Conservation (phyloP, 2,113 vertebrate genomes). For the Platichthys stellatus region DNA sequence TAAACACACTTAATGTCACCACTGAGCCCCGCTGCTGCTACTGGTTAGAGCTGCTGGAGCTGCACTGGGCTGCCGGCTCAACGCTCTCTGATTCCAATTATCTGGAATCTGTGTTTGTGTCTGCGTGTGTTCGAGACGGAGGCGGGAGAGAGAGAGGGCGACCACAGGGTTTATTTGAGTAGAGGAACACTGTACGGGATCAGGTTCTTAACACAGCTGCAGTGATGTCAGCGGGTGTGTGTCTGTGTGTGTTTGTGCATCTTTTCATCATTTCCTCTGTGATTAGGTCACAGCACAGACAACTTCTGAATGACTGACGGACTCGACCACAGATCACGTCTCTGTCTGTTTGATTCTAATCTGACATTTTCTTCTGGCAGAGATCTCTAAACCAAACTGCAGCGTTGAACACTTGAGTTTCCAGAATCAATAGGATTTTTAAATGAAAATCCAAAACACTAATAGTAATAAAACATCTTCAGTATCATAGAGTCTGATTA, state of each 20-base stretch:
- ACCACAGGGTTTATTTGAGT: slow-evolving; percentile 61
- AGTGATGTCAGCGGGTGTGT: slow-evolving; percentile 62
- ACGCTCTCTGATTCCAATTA: slow-evolving; percentile 54
- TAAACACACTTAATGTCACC: slow-evolving; percentile 21
- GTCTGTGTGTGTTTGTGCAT: slow-evolving; percentile 13
- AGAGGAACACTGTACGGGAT: slow-evolving; percentile 61
- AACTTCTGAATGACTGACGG: neutral
- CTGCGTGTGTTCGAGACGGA: neutral
- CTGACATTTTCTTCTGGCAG: too few species aligned
- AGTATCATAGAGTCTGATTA: too few species aligned
- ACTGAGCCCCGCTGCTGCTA: slow-evolving; percentile 6
- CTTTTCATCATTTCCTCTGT: slow-evolving; percentile 25
- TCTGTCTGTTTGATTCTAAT: too few species aligned
- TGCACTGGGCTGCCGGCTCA: slow-evolving; percentile 10
- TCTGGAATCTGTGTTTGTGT: slow-evolving; percentile 23
- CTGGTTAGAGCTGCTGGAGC: slow-evolving; percentile 24
- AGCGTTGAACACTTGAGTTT: too few species aligned
- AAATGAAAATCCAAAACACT: too few species aligned
- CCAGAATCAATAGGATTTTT: too few species aligned
- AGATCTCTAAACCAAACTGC: too few species aligned
- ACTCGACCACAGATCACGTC: neutral
- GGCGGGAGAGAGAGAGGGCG: slow-evolving; percentile 8
- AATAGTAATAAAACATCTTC: too few species aligned
- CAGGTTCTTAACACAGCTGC: slow-evolving; percentile 64
- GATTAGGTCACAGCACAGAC: neutral